A percentile compares a stretch with the other conserved stretches of the same genome.
These are phyloP conservation scores for Macroramphosus scolopax DNA, from an alignment of 2,797 vertebrate genomes.

Conservation along the genomic window DNA sequence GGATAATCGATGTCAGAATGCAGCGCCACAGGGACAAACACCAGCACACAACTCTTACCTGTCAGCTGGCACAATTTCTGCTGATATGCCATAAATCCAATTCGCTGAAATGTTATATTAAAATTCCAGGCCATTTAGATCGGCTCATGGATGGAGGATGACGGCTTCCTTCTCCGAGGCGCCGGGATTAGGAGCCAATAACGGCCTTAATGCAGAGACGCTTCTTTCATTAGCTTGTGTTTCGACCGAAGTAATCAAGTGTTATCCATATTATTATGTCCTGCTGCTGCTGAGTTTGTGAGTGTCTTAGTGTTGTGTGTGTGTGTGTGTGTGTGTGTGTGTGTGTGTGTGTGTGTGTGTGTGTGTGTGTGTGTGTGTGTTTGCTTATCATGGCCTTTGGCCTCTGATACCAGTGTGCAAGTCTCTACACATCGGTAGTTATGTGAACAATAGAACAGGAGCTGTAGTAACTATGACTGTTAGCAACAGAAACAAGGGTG, in stretches of 20 bases:
- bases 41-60: constrained; percentile 38
- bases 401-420: too few species aligned
- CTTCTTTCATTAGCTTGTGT: constrained; percentile 60
- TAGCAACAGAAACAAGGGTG: too few species aligned
- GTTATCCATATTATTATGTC: constrained; percentile 43
- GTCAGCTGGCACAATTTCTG: constrained; percentile 58
- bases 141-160: constrained; percentile 43
- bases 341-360: constrained; percentile 9
- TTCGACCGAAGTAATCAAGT: constrained; percentile 64
- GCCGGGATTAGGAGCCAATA: constrained; percentile 63
- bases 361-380: too few species aligned
- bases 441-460: too few species aligned
- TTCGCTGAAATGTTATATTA: constrained; percentile 67
- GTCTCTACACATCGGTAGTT: too few species aligned
- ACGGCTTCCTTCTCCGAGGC: constrained; percentile 45
- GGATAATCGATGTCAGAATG: constrained; percentile 70
- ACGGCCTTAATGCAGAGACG: constrained; percentile 46
- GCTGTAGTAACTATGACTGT: too few species aligned
- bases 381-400: too few species aligned
- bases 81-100: constrained; percentile 68
- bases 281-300: constrained; percentile 19
- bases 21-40: constrained; percentile 44
- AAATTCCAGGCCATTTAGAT: constrained; percentile 63
- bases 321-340: constrained; percentile 18
- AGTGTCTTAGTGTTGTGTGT: constrained; percentile 14